Base-by-base conservation (phyloP, 1,140 invertebrate genomes). In the Popillia japonica region DNA sequence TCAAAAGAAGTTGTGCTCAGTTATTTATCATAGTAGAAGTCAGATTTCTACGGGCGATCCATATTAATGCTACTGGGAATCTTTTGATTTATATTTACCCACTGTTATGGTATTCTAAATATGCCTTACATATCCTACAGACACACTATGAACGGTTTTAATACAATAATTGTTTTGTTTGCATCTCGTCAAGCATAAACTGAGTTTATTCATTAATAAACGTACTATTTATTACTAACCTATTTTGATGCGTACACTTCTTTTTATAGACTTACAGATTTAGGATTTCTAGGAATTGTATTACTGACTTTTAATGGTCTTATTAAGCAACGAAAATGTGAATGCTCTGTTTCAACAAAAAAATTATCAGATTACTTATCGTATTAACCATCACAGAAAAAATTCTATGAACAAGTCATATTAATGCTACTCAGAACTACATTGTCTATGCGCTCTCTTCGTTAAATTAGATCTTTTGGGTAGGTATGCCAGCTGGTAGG, bases 31-130 rank as follows among this genome's bases (percentile, higher is more conserved):
- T 68, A 68, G 61, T 34, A 34, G 27, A 68, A 68, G 61, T 68
- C 61, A 68, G 61, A 68, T 68, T 68, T 68, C 61, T 68, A 68
- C 61, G 61, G 22, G 61, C 10, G 61, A 68, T 68, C 61, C 61
- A 68, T 68, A 34, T 68, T 68, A 68, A 68, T 68, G 61, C 22
- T 23, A 34, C 61, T 68, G 61, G 61, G 61, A 68, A 68, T 68
- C 61, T 22, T 68, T 27, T 68, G 61, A 68, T 68, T 68, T 68
- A 68, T 68, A 68, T 22, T 68, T 68, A 68, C 61, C 61, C 61
- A 68, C 61, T 68, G 61, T 27, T 11, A 22, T 68, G 61, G 61
- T 34, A 68, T 68, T 68, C 22, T 68, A 68, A 22, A 68, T 68
- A 68, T 27, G 61, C 61, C 6, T 20, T 22, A 68, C 61, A 34